Base-by-base conservation (phyloP, 2,888 invertebrate species). In the Patella ulyssiponensis region DNA sequence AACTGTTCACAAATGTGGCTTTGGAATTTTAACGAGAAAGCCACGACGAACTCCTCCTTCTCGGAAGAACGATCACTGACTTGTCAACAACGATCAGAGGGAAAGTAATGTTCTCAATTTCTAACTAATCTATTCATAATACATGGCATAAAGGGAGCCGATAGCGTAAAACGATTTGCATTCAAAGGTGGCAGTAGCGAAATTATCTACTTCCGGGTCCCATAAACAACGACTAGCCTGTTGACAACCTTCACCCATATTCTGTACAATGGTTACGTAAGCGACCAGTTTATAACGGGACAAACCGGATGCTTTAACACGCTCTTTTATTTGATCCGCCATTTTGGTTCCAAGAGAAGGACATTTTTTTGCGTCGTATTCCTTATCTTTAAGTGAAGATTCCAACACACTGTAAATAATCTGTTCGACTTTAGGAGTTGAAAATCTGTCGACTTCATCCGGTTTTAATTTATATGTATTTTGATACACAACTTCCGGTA, bases 321-420 rank as follows among this genome's bases (percentile, higher is more conserved):
- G 64, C 23, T 64, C 64, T 64, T 64, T 64, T 64, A 64, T 64
- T 64, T 64, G 64, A 23, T 64, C 64, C 20, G 64, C 64, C 64
- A 64, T 64, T 64, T 64, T 20, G 11, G 64, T 64, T 64, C 64
- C 64, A 9, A 64, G 64, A 64, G 20, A 23, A 12, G 64, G 20
- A 14, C 20, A 64, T 11, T 14, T 20, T 64, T 64, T 64, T 7
- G 64, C 64, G 15, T 64, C 64, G 23, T 64, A 64, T 64, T 64
- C 64, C 4, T 20, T 64, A 23, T 64, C 64, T 12, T 15, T 20
- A 23, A 64, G 23, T 23, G 64, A 23, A 2, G 64, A 64, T 64
- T 64, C 64, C 23, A 64, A 15, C 9, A 64, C 64, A 64, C 64
- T 64, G 20, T 64, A 64, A 15, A 64, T 64, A 23, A 64, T 64